These are phyloP conservation scores for Podotricha telesiphe DNA, from an alignment of 2,888 invertebrate genomes.

Conservation along the genomic window DNA sequence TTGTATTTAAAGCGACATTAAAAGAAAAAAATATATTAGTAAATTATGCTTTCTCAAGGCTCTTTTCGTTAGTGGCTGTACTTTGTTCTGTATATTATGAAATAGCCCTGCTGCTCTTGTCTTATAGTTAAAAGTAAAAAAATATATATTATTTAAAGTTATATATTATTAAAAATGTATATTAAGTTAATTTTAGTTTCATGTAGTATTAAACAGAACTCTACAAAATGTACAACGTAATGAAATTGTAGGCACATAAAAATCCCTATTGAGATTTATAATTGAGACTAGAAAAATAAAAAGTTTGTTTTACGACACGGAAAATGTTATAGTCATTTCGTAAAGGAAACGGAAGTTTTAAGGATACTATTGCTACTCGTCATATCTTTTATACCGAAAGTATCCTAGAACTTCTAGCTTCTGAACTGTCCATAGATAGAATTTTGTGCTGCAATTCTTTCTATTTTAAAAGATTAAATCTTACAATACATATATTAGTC, in stretches of 20 bases:
- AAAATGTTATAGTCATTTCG: background rate
- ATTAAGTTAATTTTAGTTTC: no score
- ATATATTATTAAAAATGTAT: no score
- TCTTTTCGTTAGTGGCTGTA: no score
- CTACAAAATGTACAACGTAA: no score
- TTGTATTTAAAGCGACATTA: no score
- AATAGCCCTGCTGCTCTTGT: no score
- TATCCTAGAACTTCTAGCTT: background rate
- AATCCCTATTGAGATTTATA: background rate
- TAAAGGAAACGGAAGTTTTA: slow-evolving; percentile 14
- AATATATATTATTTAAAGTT: no score
- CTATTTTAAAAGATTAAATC: background rate
- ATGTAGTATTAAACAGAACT: no score
- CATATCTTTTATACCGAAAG: background rate
- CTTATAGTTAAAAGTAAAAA: no score
- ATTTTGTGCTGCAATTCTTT: background rate
- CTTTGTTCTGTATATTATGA: no score
- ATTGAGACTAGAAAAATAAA: background rate
- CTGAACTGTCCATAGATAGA: background rate
- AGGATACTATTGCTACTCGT: background rate
- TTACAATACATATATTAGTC: background rate
- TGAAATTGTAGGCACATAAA: background rate
- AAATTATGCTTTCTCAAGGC: no score
- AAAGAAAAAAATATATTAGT: no score
- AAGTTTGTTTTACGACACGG: background rate